phyloP scores from a whole-genome alignment of 2,113 vertebrate species.

The Corythoichthys intestinalis region DNA sequence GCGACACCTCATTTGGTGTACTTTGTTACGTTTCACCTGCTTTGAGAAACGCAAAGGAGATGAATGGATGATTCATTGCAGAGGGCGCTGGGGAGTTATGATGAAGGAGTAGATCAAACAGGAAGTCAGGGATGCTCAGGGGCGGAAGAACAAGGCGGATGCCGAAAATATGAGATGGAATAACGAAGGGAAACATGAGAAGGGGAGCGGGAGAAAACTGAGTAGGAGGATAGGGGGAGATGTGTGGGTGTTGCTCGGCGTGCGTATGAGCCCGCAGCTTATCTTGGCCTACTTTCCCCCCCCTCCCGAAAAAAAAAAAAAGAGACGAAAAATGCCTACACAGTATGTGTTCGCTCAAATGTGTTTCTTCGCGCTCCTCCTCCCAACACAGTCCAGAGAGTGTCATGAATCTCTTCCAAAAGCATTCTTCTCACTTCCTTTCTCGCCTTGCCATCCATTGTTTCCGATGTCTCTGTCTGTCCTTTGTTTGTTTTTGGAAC shows the following conservation, averaged over 20 bases:
- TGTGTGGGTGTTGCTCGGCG: constrained; percentile 60
- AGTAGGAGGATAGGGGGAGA: constrained; percentile 3
- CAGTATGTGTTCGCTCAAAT: constrained; percentile 31
- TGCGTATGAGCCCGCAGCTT: constrained; percentile 65
- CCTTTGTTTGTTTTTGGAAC: constrained; percentile 31
- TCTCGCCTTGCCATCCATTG: background rate
- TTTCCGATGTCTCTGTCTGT: background rate
- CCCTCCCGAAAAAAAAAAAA: constrained; percentile 30
- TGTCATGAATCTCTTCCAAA: background rate
- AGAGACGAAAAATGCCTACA: constrained; percentile 33
- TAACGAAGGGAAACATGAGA: constrained; percentile 27
- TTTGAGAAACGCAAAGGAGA: constrained; percentile 2
- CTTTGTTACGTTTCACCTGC: background rate
- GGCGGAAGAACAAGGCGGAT: constrained; percentile 30
- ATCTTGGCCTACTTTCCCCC: constrained; percentile 69
- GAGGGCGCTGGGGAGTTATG: constrained; percentile 17
- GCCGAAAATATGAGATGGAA: constrained; percentile 33
- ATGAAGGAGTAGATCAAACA: constrained; percentile 43
- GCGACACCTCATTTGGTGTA: background rate
- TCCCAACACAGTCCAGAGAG: constrained; percentile 26
- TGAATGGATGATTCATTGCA: constrained; percentile 25
- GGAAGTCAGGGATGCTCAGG: constrained; percentile 33
- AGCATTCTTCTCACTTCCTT: constrained; percentile 4
- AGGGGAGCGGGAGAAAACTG: constrained; percentile 12
- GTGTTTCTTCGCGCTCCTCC: constrained; percentile 27